Conservation (phyloP, 2,113 vertebrate species). For the Pseudorasbora parva region DNA sequence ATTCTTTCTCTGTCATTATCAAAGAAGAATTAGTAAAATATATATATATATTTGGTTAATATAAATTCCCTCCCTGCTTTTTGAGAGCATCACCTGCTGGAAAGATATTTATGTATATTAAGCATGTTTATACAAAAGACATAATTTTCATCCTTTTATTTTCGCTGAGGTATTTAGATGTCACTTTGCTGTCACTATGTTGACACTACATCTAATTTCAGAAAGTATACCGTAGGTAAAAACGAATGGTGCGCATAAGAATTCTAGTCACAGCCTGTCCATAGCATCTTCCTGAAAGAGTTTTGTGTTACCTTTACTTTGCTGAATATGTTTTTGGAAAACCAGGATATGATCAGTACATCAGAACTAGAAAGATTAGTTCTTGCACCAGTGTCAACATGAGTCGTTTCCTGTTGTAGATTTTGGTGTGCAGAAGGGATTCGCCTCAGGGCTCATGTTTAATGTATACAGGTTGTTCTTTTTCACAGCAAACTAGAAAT, state of each 20-base stretch:
- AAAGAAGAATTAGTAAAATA: too few relatives aligned
- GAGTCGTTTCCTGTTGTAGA: constrained; percentile 2
- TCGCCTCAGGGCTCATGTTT: constrained; percentile 20
- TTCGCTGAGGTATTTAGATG: background rate
- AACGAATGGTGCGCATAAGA: background rate
- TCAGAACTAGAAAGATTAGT: background rate
- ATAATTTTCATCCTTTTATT: background rate
- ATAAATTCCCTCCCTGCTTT: background rate
- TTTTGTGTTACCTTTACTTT: background rate
- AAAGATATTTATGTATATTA: background rate
- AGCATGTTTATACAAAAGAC: background rate
- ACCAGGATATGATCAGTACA: constrained; percentile 11
- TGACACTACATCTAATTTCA: background rate
- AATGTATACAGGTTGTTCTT: constrained; percentile 32
- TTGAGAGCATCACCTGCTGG: background rate
- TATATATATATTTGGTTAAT: background rate
- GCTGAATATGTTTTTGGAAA: background rate
- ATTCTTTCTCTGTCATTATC: background rate
- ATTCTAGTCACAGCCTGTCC: background rate
- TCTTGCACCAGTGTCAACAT: background rate
- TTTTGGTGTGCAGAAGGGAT: background rate
- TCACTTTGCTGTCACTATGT: background rate
- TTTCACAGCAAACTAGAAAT: constrained; percentile 24
- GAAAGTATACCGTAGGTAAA: background rate
- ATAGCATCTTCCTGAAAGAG: background rate